Evolutionary conservation across 1,140 invertebrate species (phyloP).

Genomic region (Himalopsyche phryganea): DNA sequence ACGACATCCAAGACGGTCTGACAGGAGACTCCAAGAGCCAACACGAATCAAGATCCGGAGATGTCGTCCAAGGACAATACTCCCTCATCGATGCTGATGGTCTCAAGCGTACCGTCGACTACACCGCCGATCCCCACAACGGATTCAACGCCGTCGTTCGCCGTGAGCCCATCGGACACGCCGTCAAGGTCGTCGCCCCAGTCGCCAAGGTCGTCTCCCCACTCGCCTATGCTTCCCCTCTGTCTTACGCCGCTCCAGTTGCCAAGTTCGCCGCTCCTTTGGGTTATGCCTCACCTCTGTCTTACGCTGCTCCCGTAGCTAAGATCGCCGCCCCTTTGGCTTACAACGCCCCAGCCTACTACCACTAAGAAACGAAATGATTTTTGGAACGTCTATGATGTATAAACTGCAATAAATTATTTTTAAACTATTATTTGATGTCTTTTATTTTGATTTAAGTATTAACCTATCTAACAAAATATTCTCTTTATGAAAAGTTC

Average conservation of each 20-base stretch:
- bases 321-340: conserved; percentile 36
- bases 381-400: too few species aligned
- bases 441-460: too few species aligned
- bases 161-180: conserved; percentile 32
- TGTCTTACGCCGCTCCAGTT: conserved; percentile 25
- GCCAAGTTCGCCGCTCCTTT: conserved; percentile 14
- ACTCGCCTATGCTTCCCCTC: conserved; percentile 26
- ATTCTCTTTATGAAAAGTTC: too few species aligned
- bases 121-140: conserved; percentile 44
- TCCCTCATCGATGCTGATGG: conserved; percentile 44
- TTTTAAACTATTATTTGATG: too few species aligned
- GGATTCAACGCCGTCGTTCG: conserved; percentile 49
- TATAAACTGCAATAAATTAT: too few species aligned
- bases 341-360: conserved; percentile 37
- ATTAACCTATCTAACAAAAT: too few species aligned
- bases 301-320: conserved; percentile 26
- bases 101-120: conserved; percentile 41
- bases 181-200: conserved; percentile 27
- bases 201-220: conserved; percentile 17
- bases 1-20: conserved; percentile 57
- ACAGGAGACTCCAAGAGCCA: conserved; percentile 60
- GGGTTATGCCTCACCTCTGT: neutral
- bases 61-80: conserved; percentile 38
- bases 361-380: conserved; percentile 2
- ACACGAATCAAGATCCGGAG: conserved; percentile 37